phyloP scores from a whole-genome alignment of 2,113 vertebrate genomes.

The Pteronura brasiliensis region DNA sequence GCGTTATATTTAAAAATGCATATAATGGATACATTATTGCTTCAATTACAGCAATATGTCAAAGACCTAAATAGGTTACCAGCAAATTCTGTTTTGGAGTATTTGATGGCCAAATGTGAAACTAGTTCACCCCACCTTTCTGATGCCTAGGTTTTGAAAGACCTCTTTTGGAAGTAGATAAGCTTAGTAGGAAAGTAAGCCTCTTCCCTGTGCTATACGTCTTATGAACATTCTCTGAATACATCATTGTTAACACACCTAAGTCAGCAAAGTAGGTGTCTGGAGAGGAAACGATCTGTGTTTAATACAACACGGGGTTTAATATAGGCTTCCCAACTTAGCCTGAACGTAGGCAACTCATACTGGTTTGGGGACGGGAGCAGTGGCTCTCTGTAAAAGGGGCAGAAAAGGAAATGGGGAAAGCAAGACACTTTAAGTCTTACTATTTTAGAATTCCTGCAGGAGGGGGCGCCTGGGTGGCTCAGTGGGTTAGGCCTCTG shows the following conservation, averaged over 20 bases:
- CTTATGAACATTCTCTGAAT: neutral
- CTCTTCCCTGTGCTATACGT: neutral
- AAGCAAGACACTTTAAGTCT: neutral
- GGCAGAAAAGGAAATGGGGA: neutral
- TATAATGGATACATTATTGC: neutral
- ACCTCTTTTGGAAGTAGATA: neutral
- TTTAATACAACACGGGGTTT: neutral
- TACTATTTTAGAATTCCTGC: neutral
- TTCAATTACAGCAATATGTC: neutral
- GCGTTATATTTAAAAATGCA: neutral
- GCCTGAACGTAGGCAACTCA: neutral
- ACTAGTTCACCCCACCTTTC: neutral
- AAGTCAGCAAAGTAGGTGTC: neutral
- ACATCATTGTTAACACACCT: neutral
- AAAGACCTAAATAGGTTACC: neutral
- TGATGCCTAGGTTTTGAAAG: neutral
- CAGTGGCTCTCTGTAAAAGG: neutral
- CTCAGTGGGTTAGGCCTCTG: too few relatives aligned
- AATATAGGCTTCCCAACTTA: neutral
- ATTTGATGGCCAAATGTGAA: neutral
- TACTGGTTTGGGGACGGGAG: neutral
- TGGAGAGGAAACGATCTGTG: slow-evolving; percentile 6
- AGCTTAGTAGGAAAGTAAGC: neutral
- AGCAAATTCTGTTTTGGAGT: neutral
- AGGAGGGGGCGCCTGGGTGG: neutral